These are phyloP conservation scores for Pica pica DNA, from an alignment of 2,113 vertebrate species.

Conservation along the genomic window DNA sequence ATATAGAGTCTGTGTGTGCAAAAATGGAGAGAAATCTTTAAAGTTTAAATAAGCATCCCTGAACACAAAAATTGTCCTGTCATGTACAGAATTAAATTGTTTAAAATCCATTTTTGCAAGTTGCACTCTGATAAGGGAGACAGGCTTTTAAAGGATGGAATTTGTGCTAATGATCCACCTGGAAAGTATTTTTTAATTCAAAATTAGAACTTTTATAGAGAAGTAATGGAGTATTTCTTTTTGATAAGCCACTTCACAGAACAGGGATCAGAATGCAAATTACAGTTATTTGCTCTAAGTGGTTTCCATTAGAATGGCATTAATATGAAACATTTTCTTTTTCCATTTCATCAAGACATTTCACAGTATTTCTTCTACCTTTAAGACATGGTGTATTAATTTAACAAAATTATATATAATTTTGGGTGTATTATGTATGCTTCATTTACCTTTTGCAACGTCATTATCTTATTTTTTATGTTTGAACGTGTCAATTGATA, in stretches of 20 bases:
- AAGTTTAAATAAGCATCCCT: neutral
- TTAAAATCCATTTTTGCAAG: slow-evolving; percentile 29
- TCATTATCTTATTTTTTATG: slow-evolving; percentile 34
- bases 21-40: neutral
- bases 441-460: slow-evolving; percentile 24
- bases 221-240: slow-evolving; percentile 64
- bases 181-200: slow-evolving; percentile 55
- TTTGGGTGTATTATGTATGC: slow-evolving; percentile 19
- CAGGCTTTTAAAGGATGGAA: slow-evolving; percentile 10
- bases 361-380: slow-evolving; percentile 51
- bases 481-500: slow-evolving; percentile 43
- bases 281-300: slow-evolving; percentile 68
- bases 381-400: slow-evolving; percentile 47
- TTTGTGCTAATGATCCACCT: slow-evolving; percentile 48
- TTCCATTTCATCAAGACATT: slow-evolving; percentile 54
- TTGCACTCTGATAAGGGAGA: slow-evolving; percentile 1
- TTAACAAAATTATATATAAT: slow-evolving; percentile 63
- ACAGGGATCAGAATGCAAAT: slow-evolving; percentile 63
- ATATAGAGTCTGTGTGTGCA: neutral
- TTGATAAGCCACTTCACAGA: slow-evolving; percentile 61
- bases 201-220: slow-evolving; percentile 56
- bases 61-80: slow-evolving; percentile 41
- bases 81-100: slow-evolving; percentile 10
- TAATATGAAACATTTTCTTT: slow-evolving; percentile 64
- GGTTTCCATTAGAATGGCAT: slow-evolving; percentile 66